Evolutionary conservation across 2,888 invertebrate genomes (phyloP).

Genomic region (Saturnia pavonia): DNA sequence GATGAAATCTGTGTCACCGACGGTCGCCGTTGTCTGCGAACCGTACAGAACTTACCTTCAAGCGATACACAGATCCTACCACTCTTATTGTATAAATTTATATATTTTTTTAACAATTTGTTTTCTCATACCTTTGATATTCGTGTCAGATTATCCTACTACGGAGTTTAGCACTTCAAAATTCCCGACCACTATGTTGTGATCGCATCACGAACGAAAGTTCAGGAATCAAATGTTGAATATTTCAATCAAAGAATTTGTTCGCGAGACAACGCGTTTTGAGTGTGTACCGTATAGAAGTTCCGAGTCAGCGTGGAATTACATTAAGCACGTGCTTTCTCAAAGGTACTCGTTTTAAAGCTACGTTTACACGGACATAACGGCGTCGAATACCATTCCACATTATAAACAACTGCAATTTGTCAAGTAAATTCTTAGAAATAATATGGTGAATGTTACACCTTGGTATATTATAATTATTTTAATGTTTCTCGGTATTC

Average conservation of each 20-base stretch:
- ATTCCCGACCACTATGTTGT: too few relatives aligned
- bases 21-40: too few relatives aligned
- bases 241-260: not conserved
- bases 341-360: not conserved
- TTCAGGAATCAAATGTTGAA: not conserved
- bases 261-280: not conserved
- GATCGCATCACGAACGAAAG: too few relatives aligned
- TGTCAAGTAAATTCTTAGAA: constrained; percentile 6
- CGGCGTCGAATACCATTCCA: not conserved
- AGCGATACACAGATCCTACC: too few relatives aligned
- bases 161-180: too few relatives aligned
- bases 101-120: too few relatives aligned
- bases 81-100: too few relatives aligned
- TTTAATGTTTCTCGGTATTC: not conserved
- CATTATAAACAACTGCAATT: not conserved
- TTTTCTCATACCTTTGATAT: too few relatives aligned
- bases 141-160: too few relatives aligned
- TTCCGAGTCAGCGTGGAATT: not conserved
- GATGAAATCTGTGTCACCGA: too few relatives aligned
- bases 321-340: not conserved
- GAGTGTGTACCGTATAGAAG: not conserved
- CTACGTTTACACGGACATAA: not conserved
- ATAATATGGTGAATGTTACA: not conserved
- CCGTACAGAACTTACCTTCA: too few relatives aligned
- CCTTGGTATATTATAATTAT: not conserved